Evolutionary conservation across 2,888 invertebrate genomes (phyloP).

Genomic region (Platycheirus rosarum): DNA sequence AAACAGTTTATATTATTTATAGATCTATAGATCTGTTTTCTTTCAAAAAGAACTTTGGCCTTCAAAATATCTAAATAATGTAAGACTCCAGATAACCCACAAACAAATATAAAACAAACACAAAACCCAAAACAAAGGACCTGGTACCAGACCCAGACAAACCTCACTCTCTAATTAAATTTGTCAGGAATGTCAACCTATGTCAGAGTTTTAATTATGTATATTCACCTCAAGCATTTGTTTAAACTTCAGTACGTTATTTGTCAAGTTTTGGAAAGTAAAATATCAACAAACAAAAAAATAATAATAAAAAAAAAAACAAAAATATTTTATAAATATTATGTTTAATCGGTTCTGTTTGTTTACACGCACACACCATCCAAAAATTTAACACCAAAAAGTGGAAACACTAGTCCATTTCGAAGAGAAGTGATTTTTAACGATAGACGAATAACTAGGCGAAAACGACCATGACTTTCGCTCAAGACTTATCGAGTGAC

Average conservation of each 20-base stretch:
- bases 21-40: no score
- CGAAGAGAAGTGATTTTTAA: no score
- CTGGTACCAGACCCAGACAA: neutral
- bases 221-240: neutral
- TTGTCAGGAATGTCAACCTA: neutral
- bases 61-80: no score
- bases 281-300: neutral
- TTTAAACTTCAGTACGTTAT: neutral
- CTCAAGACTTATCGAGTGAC: slow-evolving; percentile 3
- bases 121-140: neutral
- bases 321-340: no score
- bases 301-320: no score
- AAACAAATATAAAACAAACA: neutral
- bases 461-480: neutral
- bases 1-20: no score
- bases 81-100: no score
- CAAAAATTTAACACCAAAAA: neutral
- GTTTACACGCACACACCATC: neutral
- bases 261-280: neutral
- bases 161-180: neutral
- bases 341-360: slow-evolving; percentile 8
- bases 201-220: neutral
- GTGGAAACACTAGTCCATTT: neutral
- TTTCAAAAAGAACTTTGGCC: no score
- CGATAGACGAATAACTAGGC: no score